A percentile compares a stretch with the other conserved stretches of the same genome.
These are phyloP conservation scores for Condylura cristata DNA, from an alignment of 2,113 vertebrate species.

Conservation along the genomic window DNA sequence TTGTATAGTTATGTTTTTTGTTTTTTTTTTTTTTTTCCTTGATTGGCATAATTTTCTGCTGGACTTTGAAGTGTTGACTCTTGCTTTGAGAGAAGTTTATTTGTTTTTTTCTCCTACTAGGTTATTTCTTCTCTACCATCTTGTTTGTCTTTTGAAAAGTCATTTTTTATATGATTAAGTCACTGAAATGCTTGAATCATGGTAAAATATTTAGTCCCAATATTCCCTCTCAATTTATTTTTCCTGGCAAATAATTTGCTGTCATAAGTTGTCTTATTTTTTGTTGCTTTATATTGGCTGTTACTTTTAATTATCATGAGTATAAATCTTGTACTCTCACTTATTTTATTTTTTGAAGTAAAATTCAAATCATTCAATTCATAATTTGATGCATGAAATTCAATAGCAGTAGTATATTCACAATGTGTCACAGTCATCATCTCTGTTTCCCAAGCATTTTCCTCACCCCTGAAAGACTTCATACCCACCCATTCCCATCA, in stretches of 20 bases:
- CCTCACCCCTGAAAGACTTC: neutral
- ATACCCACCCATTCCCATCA: neutral
- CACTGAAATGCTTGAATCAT: neutral
- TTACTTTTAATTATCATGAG: neutral
- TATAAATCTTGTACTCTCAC: neutral
- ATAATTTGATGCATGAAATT: neutral
- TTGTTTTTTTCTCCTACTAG: neutral
- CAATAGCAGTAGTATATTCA: neutral
- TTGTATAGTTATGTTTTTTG: neutral
- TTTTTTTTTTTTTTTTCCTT: too few relatives aligned
- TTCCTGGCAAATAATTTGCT: neutral
- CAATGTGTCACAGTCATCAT: too few relatives aligned
- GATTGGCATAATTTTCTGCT: neutral
- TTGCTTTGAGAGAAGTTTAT: neutral
- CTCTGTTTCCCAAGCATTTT: neutral
- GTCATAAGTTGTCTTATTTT: neutral
- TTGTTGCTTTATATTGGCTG: neutral
- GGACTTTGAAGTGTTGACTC: too few relatives aligned
- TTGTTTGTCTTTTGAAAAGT: neutral
- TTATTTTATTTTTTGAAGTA: neutral
- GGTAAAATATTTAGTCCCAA: neutral
- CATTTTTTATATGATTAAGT: neutral
- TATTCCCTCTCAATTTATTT: neutral
- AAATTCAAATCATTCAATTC: neutral
- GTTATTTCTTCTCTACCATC: neutral